Conservation (phyloP, 2,888 invertebrate species). For the Epicampocera succincta region DNA sequence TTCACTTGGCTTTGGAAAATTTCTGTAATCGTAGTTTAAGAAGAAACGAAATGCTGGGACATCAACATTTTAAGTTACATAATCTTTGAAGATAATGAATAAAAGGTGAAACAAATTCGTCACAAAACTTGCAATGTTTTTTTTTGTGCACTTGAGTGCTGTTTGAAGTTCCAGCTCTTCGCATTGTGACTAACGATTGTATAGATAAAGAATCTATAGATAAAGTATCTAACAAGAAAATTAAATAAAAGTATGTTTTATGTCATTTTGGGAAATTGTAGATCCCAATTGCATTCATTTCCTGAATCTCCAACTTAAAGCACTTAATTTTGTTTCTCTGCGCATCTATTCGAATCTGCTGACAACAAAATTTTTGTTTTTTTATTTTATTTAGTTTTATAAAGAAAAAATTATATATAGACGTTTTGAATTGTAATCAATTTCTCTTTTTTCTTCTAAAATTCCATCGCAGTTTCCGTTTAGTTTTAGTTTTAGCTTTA, state of each 20-base stretch:
- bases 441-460: slow-evolving; percentile 8
- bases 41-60: too few relatives aligned
- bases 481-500: background rate
- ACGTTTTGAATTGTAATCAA: slow-evolving; percentile 23
- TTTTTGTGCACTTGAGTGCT: too few relatives aligned
- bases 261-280: background rate
- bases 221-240: background rate
- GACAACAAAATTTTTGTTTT: slow-evolving; percentile 32
- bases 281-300: slow-evolving; percentile 27
- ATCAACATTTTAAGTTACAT: too few relatives aligned
- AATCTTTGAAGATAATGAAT: too few relatives aligned
- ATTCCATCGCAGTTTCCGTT: background rate
- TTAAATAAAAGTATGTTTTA: background rate
- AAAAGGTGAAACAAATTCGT: too few relatives aligned
- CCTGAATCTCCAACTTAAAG: slow-evolving; percentile 29
- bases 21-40: too few relatives aligned
- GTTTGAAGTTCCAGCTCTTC: too few relatives aligned
- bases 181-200: too few relatives aligned
- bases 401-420: slow-evolving; percentile 2
- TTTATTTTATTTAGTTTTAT: background rate
- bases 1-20: too few relatives aligned
- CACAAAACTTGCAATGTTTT: too few relatives aligned
- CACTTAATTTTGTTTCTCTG: slow-evolving; percentile 25
- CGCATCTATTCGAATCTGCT: slow-evolving; percentile 6
- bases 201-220: too few relatives aligned